A percentile compares a stretch with the other conserved stretches of the same genome.
Evolutionary conservation across 1,140 invertebrate genomes (phyloP).

Genomic region (Gryllus bimaculatus): DNA sequence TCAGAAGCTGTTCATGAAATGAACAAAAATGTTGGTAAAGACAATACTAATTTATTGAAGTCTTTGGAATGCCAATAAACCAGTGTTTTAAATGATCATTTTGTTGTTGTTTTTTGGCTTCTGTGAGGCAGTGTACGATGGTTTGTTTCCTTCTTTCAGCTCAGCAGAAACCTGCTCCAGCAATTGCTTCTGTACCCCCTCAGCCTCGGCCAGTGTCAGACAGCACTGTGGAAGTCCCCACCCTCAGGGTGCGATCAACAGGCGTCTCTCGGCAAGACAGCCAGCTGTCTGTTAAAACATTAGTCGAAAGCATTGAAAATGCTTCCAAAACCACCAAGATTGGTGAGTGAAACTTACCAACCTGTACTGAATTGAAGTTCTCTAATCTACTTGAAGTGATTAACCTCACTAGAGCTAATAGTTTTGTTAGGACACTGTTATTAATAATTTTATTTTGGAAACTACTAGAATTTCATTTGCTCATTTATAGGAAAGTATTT

Average conservation of each 20-base stretch:
- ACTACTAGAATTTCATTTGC: too few species aligned
- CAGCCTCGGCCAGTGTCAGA: neutral
- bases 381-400: too few species aligned
- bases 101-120: too few species aligned
- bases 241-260: conserved; percentile 43
- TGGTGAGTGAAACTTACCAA: conserved; percentile 34
- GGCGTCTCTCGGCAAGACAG: conserved; percentile 59
- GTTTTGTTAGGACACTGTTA: too few species aligned
- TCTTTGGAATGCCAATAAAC: too few species aligned
- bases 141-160: neutral
- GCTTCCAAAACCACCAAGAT: conserved; percentile 73
- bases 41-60: too few species aligned
- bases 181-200: neutral
- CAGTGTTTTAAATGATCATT: too few species aligned
- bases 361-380: neutral
- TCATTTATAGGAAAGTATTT: too few species aligned
- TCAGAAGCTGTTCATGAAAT: too few species aligned
- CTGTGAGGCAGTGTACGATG: neutral
- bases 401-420: too few species aligned
- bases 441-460: too few species aligned
- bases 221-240: conserved; percentile 25
- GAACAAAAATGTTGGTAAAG: too few species aligned
- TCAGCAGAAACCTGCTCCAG: conserved; percentile 6
- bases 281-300: conserved; percentile 72
- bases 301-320: conserved; percentile 85